Conservation (phyloP, 2,888 invertebrate species). For the Caenorhabditis afra region DNA sequence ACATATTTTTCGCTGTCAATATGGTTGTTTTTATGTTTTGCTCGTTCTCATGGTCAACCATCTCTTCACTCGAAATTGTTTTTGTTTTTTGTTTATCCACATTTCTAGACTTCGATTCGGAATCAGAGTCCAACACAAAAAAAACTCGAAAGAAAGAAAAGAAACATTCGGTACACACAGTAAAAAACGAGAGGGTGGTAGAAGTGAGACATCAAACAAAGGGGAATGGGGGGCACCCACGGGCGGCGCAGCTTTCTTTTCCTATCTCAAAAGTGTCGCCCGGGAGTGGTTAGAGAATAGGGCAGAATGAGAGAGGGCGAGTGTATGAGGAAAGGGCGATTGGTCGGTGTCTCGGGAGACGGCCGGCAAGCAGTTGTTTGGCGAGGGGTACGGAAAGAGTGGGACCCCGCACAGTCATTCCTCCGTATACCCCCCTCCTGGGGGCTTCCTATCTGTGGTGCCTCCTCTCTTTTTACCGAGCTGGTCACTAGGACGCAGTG, state of each 20-base stretch:
- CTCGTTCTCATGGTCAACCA: background rate
- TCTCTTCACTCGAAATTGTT: no score
- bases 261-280: constrained; percentile 20
- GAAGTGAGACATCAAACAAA: constrained; percentile 44
- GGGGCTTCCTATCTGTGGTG: no score
- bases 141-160: no score
- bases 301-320: background rate
- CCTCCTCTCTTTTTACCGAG: constrained; percentile 1
- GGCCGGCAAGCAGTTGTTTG: constrained; percentile 3
- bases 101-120: no score
- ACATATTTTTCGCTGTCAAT: background rate
- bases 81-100: no score
- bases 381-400: background rate
- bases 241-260: constrained; percentile 9
- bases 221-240: constrained; percentile 5
- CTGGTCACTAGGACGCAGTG: constrained; percentile 10
- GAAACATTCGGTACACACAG: constrained; percentile 41
- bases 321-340: background rate
- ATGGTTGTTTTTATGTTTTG: constrained; percentile 12
- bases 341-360: background rate
- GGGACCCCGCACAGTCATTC: constrained; percentile 24
- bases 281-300: no score
- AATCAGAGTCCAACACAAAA: no score
- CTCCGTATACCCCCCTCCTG: constrained; percentile 5
- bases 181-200: background rate